Evolutionary conservation across 2,888 invertebrate species (phyloP), one percentile per base, ranked within the genome.

Genomic region (Anoplius nigerrimus): DNA sequence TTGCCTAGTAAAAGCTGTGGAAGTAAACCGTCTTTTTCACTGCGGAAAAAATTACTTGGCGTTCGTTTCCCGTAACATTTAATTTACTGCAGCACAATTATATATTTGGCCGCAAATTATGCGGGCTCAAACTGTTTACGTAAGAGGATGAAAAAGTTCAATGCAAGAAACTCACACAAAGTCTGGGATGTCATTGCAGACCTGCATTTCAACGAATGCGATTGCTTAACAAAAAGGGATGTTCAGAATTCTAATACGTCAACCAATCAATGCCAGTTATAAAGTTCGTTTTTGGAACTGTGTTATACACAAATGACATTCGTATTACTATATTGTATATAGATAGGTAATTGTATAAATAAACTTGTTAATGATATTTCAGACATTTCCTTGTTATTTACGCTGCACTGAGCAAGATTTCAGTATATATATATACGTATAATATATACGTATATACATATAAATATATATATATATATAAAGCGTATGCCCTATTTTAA

Each of bases 271-370:
- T 34, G 59, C 57, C 62, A 58, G 57, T n/a, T 56, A 56, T 64
- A 61, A n/a, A 51, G 27, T 54, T 68, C 60, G 34, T 34, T 34
- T 65, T 70, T 62, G 65, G 74, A 61, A 70, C 62, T 71, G 62
- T 56, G 69, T 74, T 72, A 60, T 71, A 69, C 46, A 46, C 54
- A 67, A 64, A 67, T 66, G 68, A 76, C 61, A 71, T 75, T 79
- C 76, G 57, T 74, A 81, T 75, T 71, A 51, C 69, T 63, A 74
- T 76, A 81, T 67, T 81, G 81, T 81, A 81, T 72, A 81, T 82
- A 81, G 72, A 69, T 80, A 79, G 76, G 46, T 70, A 74, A 82
- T 75, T 79, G 79, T 75, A 81, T 79, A 81, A 78, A 78, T 72
- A 64, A 75, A 81, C 61, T 72, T 79, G 71, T 78, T 80, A 75